phyloP scores from a whole-genome alignment of 2,888 invertebrate species.

The Drepana falcataria region DNA sequence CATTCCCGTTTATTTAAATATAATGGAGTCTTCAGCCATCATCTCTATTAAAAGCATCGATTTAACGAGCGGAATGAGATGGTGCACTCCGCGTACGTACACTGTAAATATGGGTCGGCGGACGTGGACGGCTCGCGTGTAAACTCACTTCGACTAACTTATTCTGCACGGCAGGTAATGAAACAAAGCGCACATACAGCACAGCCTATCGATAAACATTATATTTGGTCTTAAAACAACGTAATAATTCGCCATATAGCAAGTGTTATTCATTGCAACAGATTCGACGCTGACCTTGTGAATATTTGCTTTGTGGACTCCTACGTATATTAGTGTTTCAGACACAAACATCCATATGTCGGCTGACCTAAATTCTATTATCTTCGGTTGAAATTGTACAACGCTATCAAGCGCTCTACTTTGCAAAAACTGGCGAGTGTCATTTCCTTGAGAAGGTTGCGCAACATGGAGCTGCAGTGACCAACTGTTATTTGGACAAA shows the following conservation, averaged over 20 bases:
- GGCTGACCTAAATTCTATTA: conserved; percentile 10
- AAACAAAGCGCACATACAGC: conserved; percentile 40
- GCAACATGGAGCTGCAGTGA: conserved; percentile 35
- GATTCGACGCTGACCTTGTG: conserved; percentile 19
- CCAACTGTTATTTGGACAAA: conserved; percentile 38
- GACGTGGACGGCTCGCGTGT: conserved; percentile 36
- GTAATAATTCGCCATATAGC: conserved; percentile 13
- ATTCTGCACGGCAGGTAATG: conserved; percentile 29
- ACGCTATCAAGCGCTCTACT: conserved; percentile 26
- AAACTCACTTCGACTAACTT: conserved; percentile 29
- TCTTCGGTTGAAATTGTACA: conserved; percentile 21
- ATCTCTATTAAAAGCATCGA: conserved; percentile 71
- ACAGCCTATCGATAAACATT: conserved; percentile 34
- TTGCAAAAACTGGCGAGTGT: conserved; percentile 24
- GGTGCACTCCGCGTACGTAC: conserved; percentile 33
- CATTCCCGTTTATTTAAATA: conserved; percentile 49
- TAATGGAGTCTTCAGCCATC: conserved; percentile 59
- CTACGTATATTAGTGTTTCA: conserved; percentile 12
- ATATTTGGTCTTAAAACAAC: conserved; percentile 13
- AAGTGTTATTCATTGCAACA: conserved; percentile 10
- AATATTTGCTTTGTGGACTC: conserved; percentile 14
- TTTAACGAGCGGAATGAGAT: conserved; percentile 66
- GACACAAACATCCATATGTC: conserved; percentile 13
- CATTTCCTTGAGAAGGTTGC: conserved; percentile 40
- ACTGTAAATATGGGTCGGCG: conserved; percentile 56